phyloP scores from a whole-genome alignment of 2,113 vertebrate genomes.

The Thamnophis sirtalis region DNA sequence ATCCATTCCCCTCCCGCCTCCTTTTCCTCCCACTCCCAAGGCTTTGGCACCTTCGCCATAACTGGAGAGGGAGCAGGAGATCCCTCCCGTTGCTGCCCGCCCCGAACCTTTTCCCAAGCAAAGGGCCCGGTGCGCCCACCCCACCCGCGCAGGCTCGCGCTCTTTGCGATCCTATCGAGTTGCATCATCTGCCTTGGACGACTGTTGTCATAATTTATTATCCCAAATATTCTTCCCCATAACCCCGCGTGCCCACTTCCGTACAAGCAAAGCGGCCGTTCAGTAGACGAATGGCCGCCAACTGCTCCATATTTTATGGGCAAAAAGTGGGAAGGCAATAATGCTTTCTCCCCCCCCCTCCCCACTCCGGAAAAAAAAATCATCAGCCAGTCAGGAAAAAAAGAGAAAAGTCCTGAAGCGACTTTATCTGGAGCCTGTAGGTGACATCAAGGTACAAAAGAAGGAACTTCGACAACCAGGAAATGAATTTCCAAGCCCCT shows the following conservation, averaged over 20 bases:
- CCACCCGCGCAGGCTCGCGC: neutral
- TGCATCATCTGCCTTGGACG: constrained; percentile 73
- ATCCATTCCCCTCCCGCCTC: no score
- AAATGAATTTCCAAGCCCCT: constrained; percentile 64
- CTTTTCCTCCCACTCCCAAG: neutral
- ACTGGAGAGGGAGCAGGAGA: neutral
- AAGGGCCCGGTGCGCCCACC: neutral
- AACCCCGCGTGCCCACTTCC: neutral
- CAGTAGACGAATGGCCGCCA: neutral
- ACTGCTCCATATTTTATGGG: neutral
- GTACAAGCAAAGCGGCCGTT: neutral
- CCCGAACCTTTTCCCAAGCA: neutral
- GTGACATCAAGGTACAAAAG: constrained; percentile 42
- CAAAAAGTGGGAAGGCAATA: neutral
- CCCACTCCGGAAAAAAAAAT: neutral
- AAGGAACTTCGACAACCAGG: constrained; percentile 56
- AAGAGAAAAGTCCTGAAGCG: constrained; percentile 21
- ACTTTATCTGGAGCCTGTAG: constrained; percentile 36
- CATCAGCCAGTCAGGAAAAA: neutral
- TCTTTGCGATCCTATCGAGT: constrained; percentile 48
- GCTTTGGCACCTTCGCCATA: neutral
- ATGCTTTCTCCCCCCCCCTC: no score
- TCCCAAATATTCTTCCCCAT: constrained; percentile 46
- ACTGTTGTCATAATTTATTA: constrained; percentile 57
- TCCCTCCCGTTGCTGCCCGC: neutral